phyloP scores from a whole-genome alignment of 2,113 vertebrate genomes.

The Heptranchias perlo region DNA sequence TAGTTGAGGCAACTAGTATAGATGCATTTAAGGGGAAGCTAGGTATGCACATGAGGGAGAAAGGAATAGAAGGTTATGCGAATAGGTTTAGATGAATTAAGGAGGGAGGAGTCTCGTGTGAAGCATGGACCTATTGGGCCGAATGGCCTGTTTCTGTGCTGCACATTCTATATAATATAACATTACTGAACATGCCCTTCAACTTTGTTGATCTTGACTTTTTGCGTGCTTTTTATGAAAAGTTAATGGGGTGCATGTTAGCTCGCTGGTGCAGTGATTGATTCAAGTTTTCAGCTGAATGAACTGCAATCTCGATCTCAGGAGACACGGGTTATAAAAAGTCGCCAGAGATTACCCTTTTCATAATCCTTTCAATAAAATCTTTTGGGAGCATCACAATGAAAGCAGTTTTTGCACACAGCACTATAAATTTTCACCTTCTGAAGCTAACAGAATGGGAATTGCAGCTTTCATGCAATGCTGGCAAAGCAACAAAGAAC shows the following conservation, averaged over 20 bases:
- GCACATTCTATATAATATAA: too few species aligned
- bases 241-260: conserved; percentile 13
- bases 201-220: conserved; percentile 28
- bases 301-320: conserved; percentile 27
- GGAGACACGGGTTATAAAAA: background rate
- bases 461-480: background rate
- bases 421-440: background rate
- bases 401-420: background rate
- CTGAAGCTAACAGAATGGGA: background rate
- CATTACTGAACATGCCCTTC: conserved; percentile 5
- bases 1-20: too few species aligned
- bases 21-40: too few species aligned
- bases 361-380: conserved; percentile 28
- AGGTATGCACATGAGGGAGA: too few species aligned
- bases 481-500: background rate
- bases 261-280: background rate
- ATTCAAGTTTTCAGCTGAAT: conserved; percentile 33
- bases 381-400: conserved; percentile 1
- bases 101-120: too few species aligned
- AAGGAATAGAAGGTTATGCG: too few species aligned
- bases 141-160: too few species aligned
- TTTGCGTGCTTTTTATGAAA: background rate
- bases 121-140: too few species aligned
- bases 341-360: background rate
- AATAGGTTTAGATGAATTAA: too few species aligned